Evolutionary conservation across 2,113 vertebrate species (phyloP), one percentile per base, ranked within the genome.

Genomic region (Dipodomys spectabilis): DNA sequence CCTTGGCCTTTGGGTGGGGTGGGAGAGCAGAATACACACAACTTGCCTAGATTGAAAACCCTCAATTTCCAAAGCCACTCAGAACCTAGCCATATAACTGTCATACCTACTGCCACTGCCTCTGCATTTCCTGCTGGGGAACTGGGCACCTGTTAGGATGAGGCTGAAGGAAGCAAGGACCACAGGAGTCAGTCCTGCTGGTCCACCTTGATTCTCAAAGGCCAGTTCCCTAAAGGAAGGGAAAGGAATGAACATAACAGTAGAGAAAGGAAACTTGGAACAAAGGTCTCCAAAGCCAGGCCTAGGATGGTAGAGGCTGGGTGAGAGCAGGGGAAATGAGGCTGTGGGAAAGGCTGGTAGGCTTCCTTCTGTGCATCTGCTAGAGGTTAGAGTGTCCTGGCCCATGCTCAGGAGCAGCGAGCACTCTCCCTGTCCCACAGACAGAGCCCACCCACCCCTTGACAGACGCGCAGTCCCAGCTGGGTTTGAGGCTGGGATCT

Each of bases 11-110:
- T 69, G 72, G 35, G 11, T 28, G 32, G 49, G 60, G 44, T 84
- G 64, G 32, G 1, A 65, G 22, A 18, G 1, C 49, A 84, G 57
- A 35, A 86, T 84, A 53, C 83, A 25, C 0, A 2, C 25, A 39
- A 65, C 68, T 68, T 77, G 53, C 44, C 27, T 20, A 57, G 0
- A 1, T 20, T 74, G 22, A 62, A 92, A 92, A 74, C 16, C 27
- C 8, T 62, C 25, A 5, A 64, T 60, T 91, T 74, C 81, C 72
- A 78, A 65, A 95, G 83, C 82, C 86, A 77, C 71, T 44, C 19
- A 6, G 53, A 8, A 72, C 30, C 22, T 1, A 25, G 74, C 10
- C 30, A 4, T 25, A n/a, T n/a, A 27, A 64, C 62, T 32, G 83
- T 30, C 3, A n/a, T 39, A 60, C 8, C 25, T 45, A 12, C 15